Conservation (phyloP, 2,888 invertebrate species). For the Drosophila lutescens region DNA sequence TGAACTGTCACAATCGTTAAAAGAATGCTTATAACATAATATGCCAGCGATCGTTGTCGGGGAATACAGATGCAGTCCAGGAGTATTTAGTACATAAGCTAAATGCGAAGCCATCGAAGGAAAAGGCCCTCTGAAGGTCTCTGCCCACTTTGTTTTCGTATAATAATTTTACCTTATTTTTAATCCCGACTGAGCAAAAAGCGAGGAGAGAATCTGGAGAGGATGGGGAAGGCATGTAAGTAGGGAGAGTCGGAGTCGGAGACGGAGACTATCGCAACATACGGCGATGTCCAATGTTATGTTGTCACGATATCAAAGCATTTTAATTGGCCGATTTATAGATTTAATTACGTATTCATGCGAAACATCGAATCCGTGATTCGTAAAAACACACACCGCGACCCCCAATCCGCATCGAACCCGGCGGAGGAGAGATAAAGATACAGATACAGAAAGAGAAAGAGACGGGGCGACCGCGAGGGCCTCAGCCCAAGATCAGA, state of each 20-base stretch:
- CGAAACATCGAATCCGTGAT: conserved; percentile 85
- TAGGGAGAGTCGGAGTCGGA: conserved; percentile 13
- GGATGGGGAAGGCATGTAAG: conserved; percentile 10
- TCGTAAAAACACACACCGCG: conserved; percentile 85
- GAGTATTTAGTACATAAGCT: conserved; percentile 33
- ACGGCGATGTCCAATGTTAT: conserved; percentile 83
- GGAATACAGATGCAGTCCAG: not conserved
- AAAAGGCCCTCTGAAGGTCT: conserved; percentile 1
- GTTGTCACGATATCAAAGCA: conserved; percentile 85
- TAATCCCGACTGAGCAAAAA: conserved; percentile 31
- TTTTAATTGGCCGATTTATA: conserved; percentile 85
- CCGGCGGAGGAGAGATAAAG: conserved; percentile 29
- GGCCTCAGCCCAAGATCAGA: conserved; percentile 52
- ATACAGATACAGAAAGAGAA: conserved; percentile 19
- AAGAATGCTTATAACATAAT: conserved; percentile 64
- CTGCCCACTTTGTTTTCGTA: conserved; percentile 50
- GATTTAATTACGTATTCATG: conserved; percentile 85
- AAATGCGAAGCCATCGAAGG: not conserved
- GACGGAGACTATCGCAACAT: conserved; percentile 41
- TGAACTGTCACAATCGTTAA: conserved; percentile 62
- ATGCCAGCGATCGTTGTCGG: conserved; percentile 35
- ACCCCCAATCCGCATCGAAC: conserved; percentile 42
- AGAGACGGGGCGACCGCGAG: conserved; percentile 13
- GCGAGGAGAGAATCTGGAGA: conserved; percentile 11
- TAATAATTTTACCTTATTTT: conserved; percentile 71